phyloP scores from a whole-genome alignment of 1,140 invertebrate species.

The Brachionus paranguensis region DNA sequence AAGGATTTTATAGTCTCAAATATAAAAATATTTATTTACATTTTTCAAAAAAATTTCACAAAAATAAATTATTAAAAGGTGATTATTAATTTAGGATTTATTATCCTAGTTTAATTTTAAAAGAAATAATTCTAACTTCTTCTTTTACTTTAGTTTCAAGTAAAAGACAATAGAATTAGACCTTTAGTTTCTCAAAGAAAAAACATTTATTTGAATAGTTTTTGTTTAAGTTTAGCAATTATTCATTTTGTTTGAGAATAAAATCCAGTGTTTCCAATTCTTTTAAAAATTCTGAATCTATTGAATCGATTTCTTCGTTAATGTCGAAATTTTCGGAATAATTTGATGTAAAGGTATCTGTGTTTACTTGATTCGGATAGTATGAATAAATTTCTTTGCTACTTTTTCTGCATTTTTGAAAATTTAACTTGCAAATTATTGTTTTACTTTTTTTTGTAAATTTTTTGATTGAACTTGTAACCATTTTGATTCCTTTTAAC shows the following conservation, averaged over 20 bases:
- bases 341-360: not conserved
- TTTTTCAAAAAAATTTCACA: no score
- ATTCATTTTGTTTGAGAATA: not conserved
- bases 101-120: not conserved
- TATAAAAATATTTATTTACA: no score
- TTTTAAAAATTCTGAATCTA: not conserved
- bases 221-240: not conserved
- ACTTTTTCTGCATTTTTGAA: not conserved
- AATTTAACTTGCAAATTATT: not conserved
- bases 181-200: not conserved
- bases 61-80: no score
- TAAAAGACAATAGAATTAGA: not conserved
- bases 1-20: no score
- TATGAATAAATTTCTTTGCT: not conserved
- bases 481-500: not conserved
- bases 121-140: not conserved
- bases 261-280: not conserved
- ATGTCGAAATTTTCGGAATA: not conserved
- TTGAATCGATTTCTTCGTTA: not conserved
- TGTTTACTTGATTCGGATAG: not conserved
- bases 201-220: not conserved
- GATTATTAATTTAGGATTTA: not conserved
- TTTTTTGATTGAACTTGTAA: not conserved
- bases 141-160: not conserved
- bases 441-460: not conserved